Percentiles rank a stretch among this genome's conserved stretches.
Evolutionary conservation across 1,140 invertebrate species (phyloP).

Genomic region (Drosophila serrata): DNA sequence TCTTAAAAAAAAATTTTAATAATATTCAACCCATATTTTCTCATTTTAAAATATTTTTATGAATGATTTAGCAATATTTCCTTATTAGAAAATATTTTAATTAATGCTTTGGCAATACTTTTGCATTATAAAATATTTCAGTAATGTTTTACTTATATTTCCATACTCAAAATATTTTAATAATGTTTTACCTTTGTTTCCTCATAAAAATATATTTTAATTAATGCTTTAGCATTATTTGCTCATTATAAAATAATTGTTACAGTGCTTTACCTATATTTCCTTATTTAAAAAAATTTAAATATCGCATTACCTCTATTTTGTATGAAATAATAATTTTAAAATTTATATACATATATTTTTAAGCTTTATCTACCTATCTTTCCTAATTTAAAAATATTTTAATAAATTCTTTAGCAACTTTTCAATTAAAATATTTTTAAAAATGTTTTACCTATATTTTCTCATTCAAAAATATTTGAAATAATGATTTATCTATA

Average conservation of each 20-base stretch:
- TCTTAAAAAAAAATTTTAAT: not conserved
- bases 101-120: not conserved
- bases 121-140: not conserved
- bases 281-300: not conserved
- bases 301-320: not conserved
- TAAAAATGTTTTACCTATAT: no score
- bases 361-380: no score
- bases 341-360: not conserved
- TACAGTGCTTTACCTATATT: not conserved
- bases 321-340: not conserved
- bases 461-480: not conserved
- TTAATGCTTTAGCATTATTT: not conserved
- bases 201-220: not conserved
- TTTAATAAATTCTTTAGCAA: no score
- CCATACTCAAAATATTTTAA: not conserved
- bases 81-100: not conserved
- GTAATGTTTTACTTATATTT: not conserved
- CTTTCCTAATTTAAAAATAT: no score
- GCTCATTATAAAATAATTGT: not conserved
- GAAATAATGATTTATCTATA: not conserved
- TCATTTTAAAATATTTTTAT: not conserved
- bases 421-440: no score
- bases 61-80: not conserved
- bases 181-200: not conserved
- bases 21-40: not conserved